Base-by-base conservation (phyloP, 1,140 invertebrate genomes). In the Calycopis cecrops region DNA sequence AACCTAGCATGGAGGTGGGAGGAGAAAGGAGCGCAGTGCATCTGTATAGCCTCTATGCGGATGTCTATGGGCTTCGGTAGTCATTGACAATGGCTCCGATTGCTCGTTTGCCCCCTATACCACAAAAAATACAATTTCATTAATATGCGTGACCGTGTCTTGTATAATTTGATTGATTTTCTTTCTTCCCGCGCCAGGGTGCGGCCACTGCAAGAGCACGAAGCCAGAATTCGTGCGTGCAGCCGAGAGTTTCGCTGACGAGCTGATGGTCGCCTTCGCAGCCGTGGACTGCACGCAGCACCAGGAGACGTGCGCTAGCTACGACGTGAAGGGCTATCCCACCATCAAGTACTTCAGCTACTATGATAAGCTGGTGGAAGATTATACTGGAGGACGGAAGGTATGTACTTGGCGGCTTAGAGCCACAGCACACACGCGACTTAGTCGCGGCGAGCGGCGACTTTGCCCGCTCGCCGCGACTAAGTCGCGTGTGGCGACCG, bases 291-390 rank as follows among this genome's bases (percentile, higher is more conserved):
- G 96, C 72, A 97, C 95, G 1, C 77, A 87, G 28, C 84, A 93
- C 44, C 79, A 87, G 35, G 69, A 84, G 1, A 62, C 95, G 0
- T 97, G 96, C 71, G 88, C 83, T 37, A 83, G 88, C 8, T 90
- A 95, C 75, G 92, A 94, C 60, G 92, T 97, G 0, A 92, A 90
- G 54, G 95, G 95, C 4, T 97, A 96, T 86, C 96, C 96, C 2
- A 96, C 95, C 1, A 91, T 97, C 55, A 93, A 94, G 73, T 96
- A 97, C 83, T 97, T 95, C 75, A 95, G 93, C 65, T 94, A 95
- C 78, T 94, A 92, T 63, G 93, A 95, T 69, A 95, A 94, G 79
- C 83, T 88, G 10, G 79, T 89, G 10, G 81, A 87, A 18, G 86
- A 89, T 14, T 97, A 96, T 73, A 91, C 89, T 55, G 94, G 94